phyloP scores from a whole-genome alignment of 64 coral and sea anemone genomes.

The Porites australiensis region DNA sequence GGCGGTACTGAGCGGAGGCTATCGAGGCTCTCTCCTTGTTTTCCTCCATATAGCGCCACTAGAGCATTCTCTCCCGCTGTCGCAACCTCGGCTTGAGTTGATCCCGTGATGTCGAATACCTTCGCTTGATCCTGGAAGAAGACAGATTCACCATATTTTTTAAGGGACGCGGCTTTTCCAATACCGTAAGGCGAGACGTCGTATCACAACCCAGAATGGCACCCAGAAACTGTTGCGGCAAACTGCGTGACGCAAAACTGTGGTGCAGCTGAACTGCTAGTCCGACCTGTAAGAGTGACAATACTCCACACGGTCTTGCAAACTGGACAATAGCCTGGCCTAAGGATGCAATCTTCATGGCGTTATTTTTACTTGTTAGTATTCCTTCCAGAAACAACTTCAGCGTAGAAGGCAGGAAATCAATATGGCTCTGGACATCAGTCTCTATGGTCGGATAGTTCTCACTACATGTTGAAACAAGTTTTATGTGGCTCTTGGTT shows the following conservation, averaged over 20 bases:
- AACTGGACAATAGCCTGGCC: slow-evolving; percentile 26
- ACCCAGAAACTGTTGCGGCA: no score
- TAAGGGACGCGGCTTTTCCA: no score
- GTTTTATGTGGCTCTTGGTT: slow-evolving; percentile 34
- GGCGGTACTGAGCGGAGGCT: no score
- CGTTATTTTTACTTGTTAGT: not conserved
- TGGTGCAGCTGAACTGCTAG: slow-evolving; percentile 48
- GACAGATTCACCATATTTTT: no score
- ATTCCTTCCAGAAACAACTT: not conserved
- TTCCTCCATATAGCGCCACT: no score
- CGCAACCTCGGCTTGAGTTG: no score
- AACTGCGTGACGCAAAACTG: not conserved
- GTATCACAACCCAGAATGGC: no score
- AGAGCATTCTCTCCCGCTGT: no score
- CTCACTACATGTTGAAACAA: not conserved
- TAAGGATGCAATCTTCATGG: slow-evolving; percentile 6
- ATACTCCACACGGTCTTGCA: slow-evolving; percentile 10
- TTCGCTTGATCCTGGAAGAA: no score
- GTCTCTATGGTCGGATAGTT: not conserved
- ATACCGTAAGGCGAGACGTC: no score
- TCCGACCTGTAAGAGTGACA: slow-evolving; percentile 13
- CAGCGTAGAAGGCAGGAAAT: not conserved
- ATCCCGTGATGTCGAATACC: no score
- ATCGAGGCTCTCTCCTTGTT: no score
- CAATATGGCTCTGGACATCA: not conserved